These are phyloP conservation scores for Hesperia comma DNA, from an alignment of 2,888 invertebrate species.

Conservation along the genomic window DNA sequence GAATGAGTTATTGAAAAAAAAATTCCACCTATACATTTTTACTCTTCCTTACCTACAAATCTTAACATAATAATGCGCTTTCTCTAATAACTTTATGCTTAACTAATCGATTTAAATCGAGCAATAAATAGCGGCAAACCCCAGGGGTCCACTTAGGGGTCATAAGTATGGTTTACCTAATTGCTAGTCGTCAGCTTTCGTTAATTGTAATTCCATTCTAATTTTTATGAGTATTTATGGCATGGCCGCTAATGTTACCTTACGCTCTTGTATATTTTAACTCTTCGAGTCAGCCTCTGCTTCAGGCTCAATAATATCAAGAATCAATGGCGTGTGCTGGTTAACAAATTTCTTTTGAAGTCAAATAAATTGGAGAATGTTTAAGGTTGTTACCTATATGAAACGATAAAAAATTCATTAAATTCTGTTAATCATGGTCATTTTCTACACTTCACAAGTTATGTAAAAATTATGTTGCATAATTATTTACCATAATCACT, in stretches of 20 bases:
- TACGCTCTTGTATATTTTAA: constrained; percentile 11
- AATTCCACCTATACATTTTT: background rate
- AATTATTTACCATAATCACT: no score
- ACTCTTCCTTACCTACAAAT: constrained; percentile 2
- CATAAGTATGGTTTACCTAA: constrained; percentile 33
- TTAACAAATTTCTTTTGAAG: no score
- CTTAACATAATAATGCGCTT: constrained; percentile 14
- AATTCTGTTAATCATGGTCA: no score
- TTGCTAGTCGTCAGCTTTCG: constrained; percentile 39
- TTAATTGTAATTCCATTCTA: constrained; percentile 70
- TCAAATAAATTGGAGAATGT: no score
- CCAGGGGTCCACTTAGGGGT: constrained; percentile 23
- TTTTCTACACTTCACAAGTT: no score
- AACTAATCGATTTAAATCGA: constrained; percentile 36
- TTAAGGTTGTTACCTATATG: no score
- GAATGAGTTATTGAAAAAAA: no score
- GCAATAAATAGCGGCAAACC: constrained; percentile 25
- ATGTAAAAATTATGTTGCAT: no score
- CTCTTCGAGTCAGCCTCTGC: background rate
- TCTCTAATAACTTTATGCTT: constrained; percentile 26
- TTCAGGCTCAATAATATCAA: background rate
- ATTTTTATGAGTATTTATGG: constrained; percentile 68
- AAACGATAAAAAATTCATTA: no score
- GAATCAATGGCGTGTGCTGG: background rate
- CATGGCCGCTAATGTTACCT: constrained; percentile 11